These are phyloP conservation scores for Drosophila burlai DNA, from an alignment of 1,140 invertebrate species.

Conservation along the genomic window DNA sequence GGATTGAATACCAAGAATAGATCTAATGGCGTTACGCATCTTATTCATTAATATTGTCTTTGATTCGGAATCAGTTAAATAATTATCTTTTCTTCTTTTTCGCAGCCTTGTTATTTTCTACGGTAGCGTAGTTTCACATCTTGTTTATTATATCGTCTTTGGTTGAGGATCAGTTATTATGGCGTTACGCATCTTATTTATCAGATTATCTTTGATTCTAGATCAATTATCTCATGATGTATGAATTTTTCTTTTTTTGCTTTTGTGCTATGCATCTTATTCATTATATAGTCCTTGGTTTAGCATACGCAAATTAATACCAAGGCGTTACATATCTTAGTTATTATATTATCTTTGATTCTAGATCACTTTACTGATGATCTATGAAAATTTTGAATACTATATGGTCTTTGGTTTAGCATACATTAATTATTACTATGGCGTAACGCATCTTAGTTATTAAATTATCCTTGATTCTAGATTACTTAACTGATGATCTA, in stretches of 20 bases:
- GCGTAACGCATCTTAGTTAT: neutral
- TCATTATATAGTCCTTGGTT: no score
- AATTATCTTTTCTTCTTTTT: neutral
- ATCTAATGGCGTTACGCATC: slow-evolving; percentile 1
- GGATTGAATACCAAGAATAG: neutral
- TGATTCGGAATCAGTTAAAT: neutral
- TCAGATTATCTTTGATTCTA: no score
- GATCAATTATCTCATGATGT: no score
- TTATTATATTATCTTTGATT: neutral
- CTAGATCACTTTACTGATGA: neutral
- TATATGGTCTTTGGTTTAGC: neutral
- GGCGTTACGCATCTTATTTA: no score
- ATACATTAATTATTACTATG: neutral
- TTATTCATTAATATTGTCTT: neutral
- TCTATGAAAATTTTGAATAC: neutral
- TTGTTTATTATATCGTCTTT: neutral
- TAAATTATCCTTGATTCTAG: neutral
- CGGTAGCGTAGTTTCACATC: neutral
- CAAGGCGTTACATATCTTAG: neutral
- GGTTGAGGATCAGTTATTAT: no score
- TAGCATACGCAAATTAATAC: no score
- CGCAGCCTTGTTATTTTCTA: neutral
- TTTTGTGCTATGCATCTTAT: no score
- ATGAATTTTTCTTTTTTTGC: no score
- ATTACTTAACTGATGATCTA: neutral